Percentiles rank a stretch among this genome's conserved stretches.
Conservation (phyloP, 2,113 vertebrate species). For the Sisor rabdophorus region DNA sequence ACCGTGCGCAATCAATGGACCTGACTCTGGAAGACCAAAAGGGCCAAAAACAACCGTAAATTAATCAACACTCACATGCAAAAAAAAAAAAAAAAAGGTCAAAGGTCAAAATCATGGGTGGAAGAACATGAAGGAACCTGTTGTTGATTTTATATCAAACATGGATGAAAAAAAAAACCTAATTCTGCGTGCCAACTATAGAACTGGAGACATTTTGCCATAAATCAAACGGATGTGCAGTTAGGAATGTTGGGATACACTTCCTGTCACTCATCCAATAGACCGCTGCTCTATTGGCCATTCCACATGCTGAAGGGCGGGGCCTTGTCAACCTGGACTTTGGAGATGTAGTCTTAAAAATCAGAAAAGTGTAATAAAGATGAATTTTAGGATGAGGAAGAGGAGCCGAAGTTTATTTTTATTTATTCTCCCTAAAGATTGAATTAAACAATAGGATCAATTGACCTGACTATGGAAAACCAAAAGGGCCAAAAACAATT, state of each 20-base stretch:
- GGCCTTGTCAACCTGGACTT: background rate
- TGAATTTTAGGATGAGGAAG: too few species aligned
- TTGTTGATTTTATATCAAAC: too few species aligned
- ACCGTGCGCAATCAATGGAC: conserved; percentile 78
- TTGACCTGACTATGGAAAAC: conserved; percentile 70
- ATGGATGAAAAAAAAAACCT: too few species aligned
- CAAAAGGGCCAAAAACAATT: background rate
- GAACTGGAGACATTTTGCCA: background rate
- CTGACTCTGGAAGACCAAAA: conserved; percentile 62
- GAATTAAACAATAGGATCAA: conserved; percentile 59
- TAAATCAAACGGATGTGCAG: background rate
- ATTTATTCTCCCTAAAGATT: background rate
- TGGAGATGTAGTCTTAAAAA: background rate
- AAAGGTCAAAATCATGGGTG: background rate
- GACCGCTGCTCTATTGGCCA: background rate
- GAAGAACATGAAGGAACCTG: too few species aligned
- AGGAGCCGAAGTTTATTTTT: too few species aligned
- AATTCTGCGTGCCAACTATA: too few species aligned
- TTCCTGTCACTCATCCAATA: background rate
- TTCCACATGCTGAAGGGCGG: background rate
- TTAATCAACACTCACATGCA: background rate
- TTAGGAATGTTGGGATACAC: background rate
- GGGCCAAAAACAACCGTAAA: background rate
- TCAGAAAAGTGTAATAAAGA: too few species aligned
- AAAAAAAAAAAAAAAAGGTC: background rate